phyloP scores from a whole-genome alignment of 64 coral and sea anemone genomes.

The Anthopleura sola region DNA sequence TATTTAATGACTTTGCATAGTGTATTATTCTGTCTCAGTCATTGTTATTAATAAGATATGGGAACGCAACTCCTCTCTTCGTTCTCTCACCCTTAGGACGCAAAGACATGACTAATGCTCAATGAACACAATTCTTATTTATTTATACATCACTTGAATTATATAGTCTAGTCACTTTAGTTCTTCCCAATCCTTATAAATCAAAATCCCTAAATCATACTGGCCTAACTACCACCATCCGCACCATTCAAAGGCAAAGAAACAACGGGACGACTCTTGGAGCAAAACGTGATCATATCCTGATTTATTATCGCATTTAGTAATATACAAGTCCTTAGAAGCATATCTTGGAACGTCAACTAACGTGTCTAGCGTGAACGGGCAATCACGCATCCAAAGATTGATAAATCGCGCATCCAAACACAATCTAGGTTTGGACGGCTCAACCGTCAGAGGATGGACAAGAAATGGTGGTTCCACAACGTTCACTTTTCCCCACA shows the following conservation, averaged over 20 bases:
- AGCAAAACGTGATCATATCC: slow-evolving; percentile 37
- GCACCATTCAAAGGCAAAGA: neutral
- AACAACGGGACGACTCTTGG: neutral
- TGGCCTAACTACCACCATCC: too few species aligned
- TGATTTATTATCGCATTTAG: slow-evolving; percentile 26
- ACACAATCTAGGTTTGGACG: slow-evolving; percentile 10
- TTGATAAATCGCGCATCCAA: neutral
- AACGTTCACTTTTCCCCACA: neutral
- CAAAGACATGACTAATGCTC: too few species aligned
- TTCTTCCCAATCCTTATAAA: too few species aligned
- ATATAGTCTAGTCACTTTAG: too few species aligned
- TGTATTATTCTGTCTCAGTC: too few species aligned
- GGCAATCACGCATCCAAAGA: slow-evolving; percentile 16
- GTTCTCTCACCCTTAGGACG: too few species aligned
- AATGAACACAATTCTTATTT: too few species aligned
- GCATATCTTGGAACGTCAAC: slow-evolving; percentile 13
- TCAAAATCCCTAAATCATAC: too few species aligned
- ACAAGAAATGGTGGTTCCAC: neutral
- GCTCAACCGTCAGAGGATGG: neutral
- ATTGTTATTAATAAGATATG: too few species aligned
- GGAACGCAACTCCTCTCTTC: too few species aligned
- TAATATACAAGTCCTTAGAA: neutral
- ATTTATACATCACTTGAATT: too few species aligned
- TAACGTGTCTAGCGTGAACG: slow-evolving; percentile 3
- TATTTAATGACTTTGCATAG: too few species aligned